Percentiles rank a stretch among this genome's conserved stretches.
These are phyloP conservation scores for Mormyrus hasselquistii DNA, from an alignment of 2,797 vertebrate genomes.

Conservation along the genomic window DNA sequence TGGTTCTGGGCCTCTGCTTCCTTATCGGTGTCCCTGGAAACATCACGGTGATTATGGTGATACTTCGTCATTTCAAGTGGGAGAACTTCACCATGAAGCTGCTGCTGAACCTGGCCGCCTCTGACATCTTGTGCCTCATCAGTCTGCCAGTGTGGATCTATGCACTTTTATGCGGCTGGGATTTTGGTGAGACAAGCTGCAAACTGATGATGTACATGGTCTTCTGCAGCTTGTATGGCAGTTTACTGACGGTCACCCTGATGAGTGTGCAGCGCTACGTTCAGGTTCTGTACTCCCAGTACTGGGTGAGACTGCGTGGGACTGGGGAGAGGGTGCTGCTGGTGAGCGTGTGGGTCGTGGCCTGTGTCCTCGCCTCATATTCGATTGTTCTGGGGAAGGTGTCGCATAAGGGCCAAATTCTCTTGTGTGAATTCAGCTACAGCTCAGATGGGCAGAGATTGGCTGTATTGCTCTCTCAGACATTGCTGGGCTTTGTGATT, in stretches of 20 bases:
- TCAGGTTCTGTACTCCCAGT: conserved; percentile 21
- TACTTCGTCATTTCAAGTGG: conserved; percentile 24
- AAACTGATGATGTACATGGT: conserved; percentile 22
- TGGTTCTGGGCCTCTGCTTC: conserved; percentile 29
- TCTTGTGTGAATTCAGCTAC: no score
- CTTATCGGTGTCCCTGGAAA: conserved; percentile 29
- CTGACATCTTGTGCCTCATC: conserved; percentile 33
- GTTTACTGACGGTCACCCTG: conserved; percentile 30
- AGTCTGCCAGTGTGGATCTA: conserved; percentile 34
- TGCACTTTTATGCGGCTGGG: conserved; percentile 10
- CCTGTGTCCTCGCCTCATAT: conserved; percentile 22
- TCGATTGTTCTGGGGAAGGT: neutral
- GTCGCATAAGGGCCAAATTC: neutral
- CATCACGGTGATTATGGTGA: conserved; percentile 22
- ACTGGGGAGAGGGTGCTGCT: neutral
- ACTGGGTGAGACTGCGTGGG: conserved; percentile 20
- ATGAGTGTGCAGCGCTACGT: conserved; percentile 35
- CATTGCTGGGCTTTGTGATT: conserved; percentile 21
- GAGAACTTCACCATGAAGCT: conserved; percentile 33
- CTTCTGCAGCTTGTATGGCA: conserved; percentile 32
- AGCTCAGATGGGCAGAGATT: no score
- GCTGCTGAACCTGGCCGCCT: conserved; percentile 35
- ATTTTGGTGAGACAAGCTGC: conserved; percentile 13
- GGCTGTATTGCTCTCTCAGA: neutral
- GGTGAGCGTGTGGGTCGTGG: conserved; percentile 26